Evolutionary conservation across 1,140 invertebrate genomes (phyloP), one percentile per base, ranked within the genome.

Genomic region (Aradophagus sp.): DNA sequence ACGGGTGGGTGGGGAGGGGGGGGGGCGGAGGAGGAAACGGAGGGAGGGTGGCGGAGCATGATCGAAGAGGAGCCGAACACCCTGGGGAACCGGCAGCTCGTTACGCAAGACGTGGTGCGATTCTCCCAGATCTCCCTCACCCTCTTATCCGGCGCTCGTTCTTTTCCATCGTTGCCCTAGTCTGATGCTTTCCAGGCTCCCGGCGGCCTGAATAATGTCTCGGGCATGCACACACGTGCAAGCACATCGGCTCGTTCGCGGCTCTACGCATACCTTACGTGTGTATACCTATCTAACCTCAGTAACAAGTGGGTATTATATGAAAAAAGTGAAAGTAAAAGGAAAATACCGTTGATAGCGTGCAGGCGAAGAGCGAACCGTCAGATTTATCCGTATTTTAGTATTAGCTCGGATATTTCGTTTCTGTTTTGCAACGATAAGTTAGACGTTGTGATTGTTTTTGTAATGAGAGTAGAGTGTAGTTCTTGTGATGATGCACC

Each of bases 81-180:
- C 75, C 80, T 78, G 55, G 82, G 81, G 81, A 83, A 73, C 72
- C 76, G 69, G 80, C 81, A 84, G 83, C 83, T 84, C 82, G 82
- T 84, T 84, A 83, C 79, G 77, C 66, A 75, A 82, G 77, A 84
- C 80, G 79, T 81, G 77, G 73, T 77, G 72, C 74, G 76, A 77
- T 77, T 79, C 77, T 81, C 63, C 66, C 39, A 71, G 62, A 45
- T 59, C 73, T 73, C n/a, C n/a, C 72, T 61, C 65, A 69, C 65
- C 48, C 61, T 62, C 56, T 36, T 55, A 65, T 63, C 65, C 59
- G 56, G 15, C 48, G 71, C 68, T 39, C 63, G 36, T 34, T 17
- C 38, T 48, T 65, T 58, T 36, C 67, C 62, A 56, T 53, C 41
- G 36, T 48, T 35, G 42, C 55, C 61, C 61, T 50, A 41, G 61